Evolutionary conservation across 1,140 invertebrate genomes (phyloP).

Genomic region (Drosophila mayri): DNA sequence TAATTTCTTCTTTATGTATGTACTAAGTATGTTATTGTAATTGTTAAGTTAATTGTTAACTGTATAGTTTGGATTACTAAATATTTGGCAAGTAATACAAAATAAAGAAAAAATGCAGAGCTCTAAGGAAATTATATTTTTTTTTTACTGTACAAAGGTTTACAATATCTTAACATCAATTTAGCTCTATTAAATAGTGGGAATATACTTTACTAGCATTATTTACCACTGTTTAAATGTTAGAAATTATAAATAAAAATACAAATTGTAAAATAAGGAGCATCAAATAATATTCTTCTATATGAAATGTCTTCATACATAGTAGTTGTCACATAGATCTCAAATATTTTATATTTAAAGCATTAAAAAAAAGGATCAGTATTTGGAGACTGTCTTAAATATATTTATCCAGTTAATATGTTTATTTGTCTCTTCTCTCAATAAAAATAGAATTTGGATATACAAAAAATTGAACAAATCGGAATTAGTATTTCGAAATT

Average conservation of each 20-base stretch:
- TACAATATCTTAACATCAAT: background rate
- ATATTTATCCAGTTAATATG: too few relatives aligned
- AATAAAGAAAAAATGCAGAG: background rate
- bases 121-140: background rate
- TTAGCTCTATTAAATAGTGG: background rate
- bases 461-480: too few relatives aligned
- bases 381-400: background rate
- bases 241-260: background rate
- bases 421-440: background rate
- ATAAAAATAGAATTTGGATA: background rate
- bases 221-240: background rate
- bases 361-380: too few relatives aligned
- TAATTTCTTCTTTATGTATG: conserved; percentile 63
- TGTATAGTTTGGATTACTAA: conserved; percentile 29
- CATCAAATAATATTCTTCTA: background rate
- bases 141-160: background rate
- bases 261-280: too few relatives aligned
- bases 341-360: background rate
- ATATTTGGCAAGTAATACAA: background rate
- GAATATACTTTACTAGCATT: background rate
- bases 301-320: too few relatives aligned
- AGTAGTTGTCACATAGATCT: background rate
- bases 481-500: too few relatives aligned
- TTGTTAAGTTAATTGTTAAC: conserved; percentile 59
- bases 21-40: conserved; percentile 66